A percentile compares a stretch with the other conserved stretches of the same genome.
phyloP scores from a whole-genome alignment of 2,888 invertebrate genomes.

The Xanthorhoe spadicearia region DNA sequence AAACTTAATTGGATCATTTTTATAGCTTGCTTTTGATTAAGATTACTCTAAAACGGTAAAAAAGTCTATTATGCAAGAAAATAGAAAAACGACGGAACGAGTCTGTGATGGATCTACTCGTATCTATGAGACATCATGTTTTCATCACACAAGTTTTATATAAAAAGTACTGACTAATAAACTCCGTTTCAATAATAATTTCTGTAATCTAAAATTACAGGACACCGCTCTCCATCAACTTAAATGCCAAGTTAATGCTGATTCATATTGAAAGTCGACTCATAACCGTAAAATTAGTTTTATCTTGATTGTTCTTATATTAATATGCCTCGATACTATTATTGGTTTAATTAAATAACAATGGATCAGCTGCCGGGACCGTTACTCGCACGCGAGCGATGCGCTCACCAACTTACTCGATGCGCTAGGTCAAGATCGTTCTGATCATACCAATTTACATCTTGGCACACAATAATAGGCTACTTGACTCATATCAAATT shows the following conservation, averaged over 20 bases:
- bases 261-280: conserved; percentile 17
- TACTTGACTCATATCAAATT: no score
- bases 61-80: no score
- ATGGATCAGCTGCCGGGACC: conserved; percentile 77
- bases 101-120: no score
- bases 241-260: conserved; percentile 26
- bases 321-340: conserved; percentile 40
- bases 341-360: conserved; percentile 74
- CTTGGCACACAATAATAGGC: conserved; percentile 60
- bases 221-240: conserved; percentile 24
- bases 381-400: conserved; percentile 73
- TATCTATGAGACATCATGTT: not conserved
- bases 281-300: conserved; percentile 27
- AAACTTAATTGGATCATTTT: no score
- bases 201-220: conserved; percentile 14
- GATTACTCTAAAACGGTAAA: not conserved
- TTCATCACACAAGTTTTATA: not conserved
- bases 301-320: conserved; percentile 34
- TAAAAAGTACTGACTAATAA: not conserved
- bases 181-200: conserved; percentile 4
- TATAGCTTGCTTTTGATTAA: no score
- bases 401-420: conserved; percentile 45
- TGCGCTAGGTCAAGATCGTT: conserved; percentile 56
- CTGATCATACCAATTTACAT: conserved; percentile 62
- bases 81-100: no score